Percentiles rank a stretch among this genome's conserved stretches.
These are phyloP conservation scores for Oscheius sp. DNA, from an alignment of 2,888 invertebrate species.

Conservation along the genomic window DNA sequence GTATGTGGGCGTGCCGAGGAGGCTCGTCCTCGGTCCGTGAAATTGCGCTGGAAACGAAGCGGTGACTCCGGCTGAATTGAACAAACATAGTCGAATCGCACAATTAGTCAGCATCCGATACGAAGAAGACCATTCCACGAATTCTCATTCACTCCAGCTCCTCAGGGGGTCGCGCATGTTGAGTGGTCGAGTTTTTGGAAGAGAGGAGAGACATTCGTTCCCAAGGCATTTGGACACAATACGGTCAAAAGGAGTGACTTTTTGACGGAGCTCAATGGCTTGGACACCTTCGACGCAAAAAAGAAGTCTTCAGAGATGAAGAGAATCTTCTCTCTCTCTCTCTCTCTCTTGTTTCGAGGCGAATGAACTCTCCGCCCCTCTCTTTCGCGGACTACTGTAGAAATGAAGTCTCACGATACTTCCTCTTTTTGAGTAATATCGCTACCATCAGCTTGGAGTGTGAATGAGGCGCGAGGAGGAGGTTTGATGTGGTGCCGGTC, in stretches of 20 bases:
- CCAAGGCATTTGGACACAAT: slow-evolving; percentile 12
- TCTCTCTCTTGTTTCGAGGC: background rate
- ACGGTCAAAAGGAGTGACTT: slow-evolving; percentile 16
- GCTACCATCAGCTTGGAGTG: background rate
- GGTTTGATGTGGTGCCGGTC: slow-evolving; percentile 24
- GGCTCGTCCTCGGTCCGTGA: slow-evolving; percentile 26
- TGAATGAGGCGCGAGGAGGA: slow-evolving; percentile 20
- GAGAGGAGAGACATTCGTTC: slow-evolving; percentile 3
- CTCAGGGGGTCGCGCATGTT: background rate
- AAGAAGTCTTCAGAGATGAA: no score
- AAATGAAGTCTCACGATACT: no score
- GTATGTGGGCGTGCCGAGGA: slow-evolving; percentile 7
- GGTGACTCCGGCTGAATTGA: slow-evolving; percentile 25
- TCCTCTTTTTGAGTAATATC: no score
- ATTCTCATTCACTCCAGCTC: slow-evolving; percentile 5
- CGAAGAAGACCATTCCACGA: slow-evolving; percentile 20
- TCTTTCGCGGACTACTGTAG: background rate
- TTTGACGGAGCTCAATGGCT: slow-evolving; percentile 1
- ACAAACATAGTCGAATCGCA: slow-evolving; percentile 29
- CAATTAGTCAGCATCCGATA: slow-evolving; percentile 26
- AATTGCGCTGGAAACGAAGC: slow-evolving; percentile 29
- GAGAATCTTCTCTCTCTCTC: background rate
- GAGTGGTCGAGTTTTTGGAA: background rate
- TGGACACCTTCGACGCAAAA: no score
- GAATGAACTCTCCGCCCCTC: background rate